Base-by-base conservation (phyloP, 2,113 vertebrate species). In the Ahaetulla prasina region DNA sequence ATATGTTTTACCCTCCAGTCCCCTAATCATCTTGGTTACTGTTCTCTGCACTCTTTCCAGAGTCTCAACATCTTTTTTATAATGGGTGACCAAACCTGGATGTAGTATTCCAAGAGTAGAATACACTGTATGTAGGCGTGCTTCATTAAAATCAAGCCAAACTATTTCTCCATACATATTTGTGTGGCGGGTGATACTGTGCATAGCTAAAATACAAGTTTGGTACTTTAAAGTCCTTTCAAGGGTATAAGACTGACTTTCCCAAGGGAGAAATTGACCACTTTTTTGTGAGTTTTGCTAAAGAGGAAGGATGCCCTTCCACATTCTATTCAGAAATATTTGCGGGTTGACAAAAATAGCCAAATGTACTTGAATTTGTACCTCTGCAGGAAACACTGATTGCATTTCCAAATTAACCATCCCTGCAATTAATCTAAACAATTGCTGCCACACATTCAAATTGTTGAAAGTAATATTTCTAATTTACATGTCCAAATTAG, bases 401-500 rank as follows among this genome's bases (percentile, higher is more conserved):
- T 93, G 89, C 89, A 85, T 92, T 90, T 97, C 95, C 94, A 95
- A 91, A 91, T 93, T 94, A 93, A 89, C 93, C 94, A 93, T 94
- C 92, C 95, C 89, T 91, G 95, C 95, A 97, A 97, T 97, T 96
- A 96, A 96, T 97, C 95, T 96, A 90, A 94, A 91, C 92, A 92
- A 90, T 94, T 86, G 96, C 63, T 95, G 87, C 85, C 92, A 96
- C 95, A 94, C 94, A 95, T 90, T 93, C 93, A 87, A 93, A 85
- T 95, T 95, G 85, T 92, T 95, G 92, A 96, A 97, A 97, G 93
- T 95, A 54, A 0, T 96, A 95, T 97, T 96, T 97, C 97, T 97
- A 97, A 98, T 98, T 98, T 98, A 96, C 97, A 98, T 98, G 97
- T 97, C 97, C 97, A 98, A 98, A 98, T 98, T 98, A 98, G 97